These are phyloP conservation scores for Bombycilla garrulus DNA, from an alignment of 2,113 vertebrate species.

Conservation along the genomic window DNA sequence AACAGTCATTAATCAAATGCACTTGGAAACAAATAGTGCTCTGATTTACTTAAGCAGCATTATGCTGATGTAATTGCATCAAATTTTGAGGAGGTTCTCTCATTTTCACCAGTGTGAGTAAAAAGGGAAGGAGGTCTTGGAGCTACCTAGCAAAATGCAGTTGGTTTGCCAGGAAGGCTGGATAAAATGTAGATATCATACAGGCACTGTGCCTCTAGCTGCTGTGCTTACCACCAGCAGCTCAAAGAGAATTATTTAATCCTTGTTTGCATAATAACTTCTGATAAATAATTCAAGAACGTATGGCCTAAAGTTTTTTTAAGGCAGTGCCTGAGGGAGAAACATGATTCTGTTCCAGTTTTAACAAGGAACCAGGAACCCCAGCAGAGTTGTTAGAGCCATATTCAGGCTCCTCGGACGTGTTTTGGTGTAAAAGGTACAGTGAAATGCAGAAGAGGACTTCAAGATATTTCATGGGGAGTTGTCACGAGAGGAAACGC, in stretches of 20 bases:
- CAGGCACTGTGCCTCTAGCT: slow-evolving; percentile 47
- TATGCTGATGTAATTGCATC: background rate
- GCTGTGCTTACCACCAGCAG: slow-evolving; percentile 52
- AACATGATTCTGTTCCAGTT: slow-evolving; percentile 56
- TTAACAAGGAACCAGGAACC: slow-evolving; percentile 45
- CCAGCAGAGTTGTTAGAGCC: slow-evolving; percentile 38
- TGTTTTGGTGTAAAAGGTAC: slow-evolving; percentile 40
- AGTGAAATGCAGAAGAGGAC: background rate
- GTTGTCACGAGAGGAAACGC: background rate
- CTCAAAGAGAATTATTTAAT: slow-evolving; percentile 86
- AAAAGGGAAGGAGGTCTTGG: background rate
- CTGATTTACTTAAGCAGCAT: background rate
- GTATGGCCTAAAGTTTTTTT: slow-evolving; percentile 57
- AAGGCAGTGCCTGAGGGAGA: slow-evolving; percentile 57
- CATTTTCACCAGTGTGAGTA: background rate
- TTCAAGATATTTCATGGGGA: background rate
- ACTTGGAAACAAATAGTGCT: slow-evolving; percentile 10
- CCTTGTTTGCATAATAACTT: slow-evolving; percentile 77
- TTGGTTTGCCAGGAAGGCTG: slow-evolving; percentile 20
- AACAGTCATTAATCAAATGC: slow-evolving; percentile 28
- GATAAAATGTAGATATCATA: slow-evolving; percentile 41
- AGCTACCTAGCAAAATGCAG: slow-evolving; percentile 1
- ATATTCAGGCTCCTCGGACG: background rate
- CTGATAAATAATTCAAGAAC: slow-evolving; percentile 74
- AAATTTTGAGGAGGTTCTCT: background rate